Percentiles rank a stretch among this genome's conserved stretches.
Evolutionary conservation across 2,113 vertebrate species (phyloP).

Genomic region (Pluvialis apricaria): DNA sequence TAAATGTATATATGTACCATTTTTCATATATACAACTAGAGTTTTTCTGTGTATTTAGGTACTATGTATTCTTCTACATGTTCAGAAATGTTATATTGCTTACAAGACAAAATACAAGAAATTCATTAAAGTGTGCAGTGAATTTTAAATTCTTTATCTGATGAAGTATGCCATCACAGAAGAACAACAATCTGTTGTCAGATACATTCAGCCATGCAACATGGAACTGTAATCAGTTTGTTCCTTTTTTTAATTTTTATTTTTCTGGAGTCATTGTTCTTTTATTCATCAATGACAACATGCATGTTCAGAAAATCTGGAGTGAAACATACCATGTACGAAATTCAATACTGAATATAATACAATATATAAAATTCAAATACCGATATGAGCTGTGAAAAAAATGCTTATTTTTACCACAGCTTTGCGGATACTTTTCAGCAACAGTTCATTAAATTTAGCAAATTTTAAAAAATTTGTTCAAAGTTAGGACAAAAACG

Average conservation of each 20-base stretch:
- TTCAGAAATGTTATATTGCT: background rate
- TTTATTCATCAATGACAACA: background rate
- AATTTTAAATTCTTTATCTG: background rate
- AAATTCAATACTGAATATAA: background rate
- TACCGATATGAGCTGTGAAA: background rate
- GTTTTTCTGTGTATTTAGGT: background rate
- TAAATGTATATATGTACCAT: background rate
- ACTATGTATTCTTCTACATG: background rate
- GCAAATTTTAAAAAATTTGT: background rate
- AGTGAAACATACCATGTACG: fast-evolving
- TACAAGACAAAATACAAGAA: background rate
- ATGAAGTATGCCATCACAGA: background rate
- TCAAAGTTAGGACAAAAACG: background rate
- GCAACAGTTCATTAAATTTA: background rate
- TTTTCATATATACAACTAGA: background rate
- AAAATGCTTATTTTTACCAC: background rate
- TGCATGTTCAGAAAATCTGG: background rate
- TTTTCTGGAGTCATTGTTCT: background rate
- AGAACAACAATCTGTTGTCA: background rate
- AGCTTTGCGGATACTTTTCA: background rate
- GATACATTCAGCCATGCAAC: background rate
- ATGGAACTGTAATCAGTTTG: background rate
- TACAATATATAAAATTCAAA: background rate
- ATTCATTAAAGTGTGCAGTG: background rate
- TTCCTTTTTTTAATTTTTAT: background rate